Percentiles rank a stretch among this genome's conserved stretches.
These are phyloP conservation scores for Arothron firmamentum DNA, from an alignment of 2,113 vertebrate genomes.

Conservation along the genomic window DNA sequence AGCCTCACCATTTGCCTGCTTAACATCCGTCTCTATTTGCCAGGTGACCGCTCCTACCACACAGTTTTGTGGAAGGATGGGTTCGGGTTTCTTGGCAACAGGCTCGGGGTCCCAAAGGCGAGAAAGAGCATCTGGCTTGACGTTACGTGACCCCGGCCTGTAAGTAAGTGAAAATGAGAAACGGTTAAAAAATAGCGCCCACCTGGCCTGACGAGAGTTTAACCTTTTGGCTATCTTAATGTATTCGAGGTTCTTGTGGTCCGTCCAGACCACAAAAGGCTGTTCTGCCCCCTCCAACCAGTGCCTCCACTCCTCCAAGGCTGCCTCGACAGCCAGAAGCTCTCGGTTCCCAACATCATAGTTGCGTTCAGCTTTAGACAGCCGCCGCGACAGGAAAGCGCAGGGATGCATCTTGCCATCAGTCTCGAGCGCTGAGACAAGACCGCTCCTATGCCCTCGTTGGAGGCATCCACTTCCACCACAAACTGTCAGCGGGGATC, in stretches of 20 bases:
- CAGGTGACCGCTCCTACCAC: too few species aligned
- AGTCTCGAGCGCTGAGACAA: neutral
- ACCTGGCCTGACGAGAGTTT: too few species aligned
- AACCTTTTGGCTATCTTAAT: neutral
- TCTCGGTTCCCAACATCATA: too few species aligned
- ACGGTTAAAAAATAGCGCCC: neutral
- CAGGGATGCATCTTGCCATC: neutral
- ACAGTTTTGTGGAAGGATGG: too few species aligned
- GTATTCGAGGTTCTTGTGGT: neutral
- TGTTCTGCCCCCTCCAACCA: too few species aligned
- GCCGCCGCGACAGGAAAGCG: neutral
- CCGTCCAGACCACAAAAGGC: neutral
- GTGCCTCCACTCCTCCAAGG: too few species aligned
- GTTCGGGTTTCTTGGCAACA: too few species aligned
- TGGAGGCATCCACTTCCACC: neutral
- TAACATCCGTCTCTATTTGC: too few species aligned
- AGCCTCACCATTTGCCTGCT: too few species aligned
- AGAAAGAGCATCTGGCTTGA: neutral
- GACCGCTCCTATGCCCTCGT: neutral
- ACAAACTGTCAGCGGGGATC: neutral
- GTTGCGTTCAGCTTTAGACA: neutral
- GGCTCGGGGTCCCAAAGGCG: too few species aligned
- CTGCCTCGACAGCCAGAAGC: too few species aligned
- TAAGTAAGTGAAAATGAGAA: neutral
- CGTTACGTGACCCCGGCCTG: neutral